Percentiles rank a stretch among this genome's conserved stretches.
Conservation (phyloP, 92 coral and sea anemone species). For the Galaxea fascicularis region DNA sequence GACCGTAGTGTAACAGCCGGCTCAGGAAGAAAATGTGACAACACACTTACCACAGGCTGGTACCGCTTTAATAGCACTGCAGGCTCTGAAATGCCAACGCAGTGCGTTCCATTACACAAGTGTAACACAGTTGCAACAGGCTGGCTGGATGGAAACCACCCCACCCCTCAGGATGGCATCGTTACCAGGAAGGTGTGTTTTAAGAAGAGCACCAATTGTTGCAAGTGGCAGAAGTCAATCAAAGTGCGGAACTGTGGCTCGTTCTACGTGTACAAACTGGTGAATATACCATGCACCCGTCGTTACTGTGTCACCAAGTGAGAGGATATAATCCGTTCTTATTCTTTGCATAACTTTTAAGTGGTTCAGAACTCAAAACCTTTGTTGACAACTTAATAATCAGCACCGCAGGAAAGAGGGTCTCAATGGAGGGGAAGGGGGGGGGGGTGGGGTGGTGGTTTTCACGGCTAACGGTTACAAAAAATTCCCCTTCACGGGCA, state of each 20-base stretch:
- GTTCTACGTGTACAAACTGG: conserved; percentile 44
- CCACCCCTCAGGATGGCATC: not conserved
- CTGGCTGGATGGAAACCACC: not conserved
- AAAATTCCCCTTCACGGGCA: no score
- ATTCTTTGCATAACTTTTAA: no score
- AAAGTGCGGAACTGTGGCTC: conserved; percentile 40
- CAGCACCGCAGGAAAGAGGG: no score
- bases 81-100: no score
- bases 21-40: not conserved
- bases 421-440: no score
- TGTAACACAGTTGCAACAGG: conserved; percentile 61
- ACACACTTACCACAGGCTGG: not conserved
- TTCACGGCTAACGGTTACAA: no score
- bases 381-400: no score
- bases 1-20: not conserved
- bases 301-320: no score
- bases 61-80: not conserved
- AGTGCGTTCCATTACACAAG: not conserved
- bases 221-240: conserved; percentile 19
- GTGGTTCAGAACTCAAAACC: no score
- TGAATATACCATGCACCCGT: not conserved
- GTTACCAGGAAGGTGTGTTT: conserved; percentile 37
- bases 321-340: no score
- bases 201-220: conserved; percentile 28
- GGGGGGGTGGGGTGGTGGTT: no score